Evolutionary conservation across 37 sponge, comb jelly and placozoan genomes (phyloP), one percentile per base, ranked within the genome.

Genomic region (Agelas oroides): DNA sequence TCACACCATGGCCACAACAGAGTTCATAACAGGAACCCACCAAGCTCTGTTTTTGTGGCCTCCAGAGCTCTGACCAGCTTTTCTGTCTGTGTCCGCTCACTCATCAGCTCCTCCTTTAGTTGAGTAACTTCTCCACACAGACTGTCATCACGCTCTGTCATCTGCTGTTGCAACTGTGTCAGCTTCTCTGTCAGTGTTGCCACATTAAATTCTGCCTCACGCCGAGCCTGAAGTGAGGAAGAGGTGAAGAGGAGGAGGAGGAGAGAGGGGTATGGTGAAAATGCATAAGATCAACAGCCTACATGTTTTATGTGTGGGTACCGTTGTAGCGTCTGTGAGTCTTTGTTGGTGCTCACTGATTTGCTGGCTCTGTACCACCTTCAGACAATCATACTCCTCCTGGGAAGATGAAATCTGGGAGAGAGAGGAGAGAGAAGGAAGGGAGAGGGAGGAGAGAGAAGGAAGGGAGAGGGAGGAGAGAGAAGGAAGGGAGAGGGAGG

Each of bases 351-450:
- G 79, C 6, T 71, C 83, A 21, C 68, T 53, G 59, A 83, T 73
- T 18, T 89, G 84, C 24, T 59, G 27, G 6, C 66, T 15, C 59
- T 93, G 94, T 12, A 86, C 76, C 34, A 60, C 75, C 79, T 93
- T 93, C 64, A 93, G 69, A 81, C 94, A 93, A 40, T 81, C 83
- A 30, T 93, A 93, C 75, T 93, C 94, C 64, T 93, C 94, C 30
- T 71, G 59, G 2, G 78, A 57, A 8, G 71, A 46, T 63, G 79
- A 61, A 5, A 79, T 65, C 54, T 79, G 68, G 8, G 28, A 53
- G 8, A 3, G 46, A 8, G 8, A 12, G 46, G 46, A 46, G 46
- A 46, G 46, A 46, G 46, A n/a, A n/a, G n/a, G n/a, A n/a, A n/a
- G n/a, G n/a, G n/a, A n/a, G n/a, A n/a, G n/a, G n/a, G n/a, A n/a